Evolutionary conservation across 2,113 vertebrate genomes (phyloP), one percentile per base, ranked within the genome.

Genomic region (Chascanopsetta lugubris): DNA sequence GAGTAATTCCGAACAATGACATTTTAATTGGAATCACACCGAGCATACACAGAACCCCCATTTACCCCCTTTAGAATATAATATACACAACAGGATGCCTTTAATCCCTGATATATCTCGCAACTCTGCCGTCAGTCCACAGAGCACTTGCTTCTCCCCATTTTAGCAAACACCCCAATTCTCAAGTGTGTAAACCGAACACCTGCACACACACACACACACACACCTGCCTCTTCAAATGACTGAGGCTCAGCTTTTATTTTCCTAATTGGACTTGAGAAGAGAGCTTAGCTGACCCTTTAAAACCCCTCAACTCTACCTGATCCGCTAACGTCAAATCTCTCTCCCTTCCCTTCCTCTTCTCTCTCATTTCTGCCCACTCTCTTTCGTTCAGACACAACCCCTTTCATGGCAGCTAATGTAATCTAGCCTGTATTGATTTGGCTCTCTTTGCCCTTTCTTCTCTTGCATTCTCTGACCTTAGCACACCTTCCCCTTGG

Each of bases 211-310:
- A 32, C 38, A 53, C 17, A 32, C 38, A 51, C 36, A 29, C 30
- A 48, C 65, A 53, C 25, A 29, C 21, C 8, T 45, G 10, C 27
- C 29, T 17, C 57, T 57, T 61, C 34, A 30, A 56, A 40, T 65
- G 73, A 58, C 71, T 75, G 61, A n/a, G 29, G 56, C 60, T 61
- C 69, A 71, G 76, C 64, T 73, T 80, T 68, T 47, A 66, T 73
- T 87, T 80, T 43, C 65, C 53, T 83, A 82, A 88, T 82, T 86
- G 72, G 78, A 68, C 77, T 72, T 62, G 70, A 63, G 27, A 66
- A 57, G 61, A 64, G 64, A 60, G 63, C 45, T 54, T 65, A 76
- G 51, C 71, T 18, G 38, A 69, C 30, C 38, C 40, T 40, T 46
- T 75, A 57, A 80, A 83, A 64, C 40, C 72, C 22, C 17, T 75